These are phyloP conservation scores for Drosophila funebris DNA, from an alignment of 1,140 invertebrate genomes.

Conservation along the genomic window DNA sequence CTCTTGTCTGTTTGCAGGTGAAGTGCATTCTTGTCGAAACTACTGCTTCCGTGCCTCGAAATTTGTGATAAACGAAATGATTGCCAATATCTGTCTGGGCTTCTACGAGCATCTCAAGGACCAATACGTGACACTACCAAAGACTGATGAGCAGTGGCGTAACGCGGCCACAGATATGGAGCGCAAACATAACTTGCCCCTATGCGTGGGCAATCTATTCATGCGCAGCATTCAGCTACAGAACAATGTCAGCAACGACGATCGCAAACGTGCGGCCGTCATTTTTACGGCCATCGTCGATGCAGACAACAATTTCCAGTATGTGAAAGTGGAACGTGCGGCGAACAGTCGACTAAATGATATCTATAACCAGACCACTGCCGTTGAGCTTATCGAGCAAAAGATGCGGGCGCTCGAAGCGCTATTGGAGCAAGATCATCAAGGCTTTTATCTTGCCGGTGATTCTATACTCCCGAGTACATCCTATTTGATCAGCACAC, in stretches of 20 bases:
- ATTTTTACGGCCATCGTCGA: slow-evolving; percentile 80
- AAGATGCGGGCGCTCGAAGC: slow-evolving; percentile 62
- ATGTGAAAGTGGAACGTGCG: slow-evolving; percentile 73
- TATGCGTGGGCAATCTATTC: slow-evolving; percentile 74
- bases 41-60: slow-evolving; percentile 83
- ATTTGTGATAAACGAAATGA: slow-evolving; percentile 83
- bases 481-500: slow-evolving; percentile 69
- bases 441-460: slow-evolving; percentile 71
- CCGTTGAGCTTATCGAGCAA: slow-evolving; percentile 66
- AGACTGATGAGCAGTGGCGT: slow-evolving; percentile 82
- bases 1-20: slow-evolving; percentile 51
- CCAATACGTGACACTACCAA: slow-evolving; percentile 82
- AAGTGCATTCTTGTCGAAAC: slow-evolving; percentile 83
- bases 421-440: slow-evolving; percentile 46
- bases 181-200: slow-evolving; percentile 70
- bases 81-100: slow-evolving; percentile 82
- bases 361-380: slow-evolving; percentile 78
- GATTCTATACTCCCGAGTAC: slow-evolving; percentile 65
- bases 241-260: slow-evolving; percentile 39
- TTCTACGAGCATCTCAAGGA: slow-evolving; percentile 82
- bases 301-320: slow-evolving; percentile 76
- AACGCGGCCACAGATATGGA: slow-evolving; percentile 70
- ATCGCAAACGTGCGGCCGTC: slow-evolving; percentile 69
- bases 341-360: slow-evolving; percentile 67
- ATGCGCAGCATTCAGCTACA: slow-evolving; percentile 79